Base-by-base conservation (phyloP, 2,888 invertebrate genomes). In the Caenorhabditis parvicauda region DNA sequence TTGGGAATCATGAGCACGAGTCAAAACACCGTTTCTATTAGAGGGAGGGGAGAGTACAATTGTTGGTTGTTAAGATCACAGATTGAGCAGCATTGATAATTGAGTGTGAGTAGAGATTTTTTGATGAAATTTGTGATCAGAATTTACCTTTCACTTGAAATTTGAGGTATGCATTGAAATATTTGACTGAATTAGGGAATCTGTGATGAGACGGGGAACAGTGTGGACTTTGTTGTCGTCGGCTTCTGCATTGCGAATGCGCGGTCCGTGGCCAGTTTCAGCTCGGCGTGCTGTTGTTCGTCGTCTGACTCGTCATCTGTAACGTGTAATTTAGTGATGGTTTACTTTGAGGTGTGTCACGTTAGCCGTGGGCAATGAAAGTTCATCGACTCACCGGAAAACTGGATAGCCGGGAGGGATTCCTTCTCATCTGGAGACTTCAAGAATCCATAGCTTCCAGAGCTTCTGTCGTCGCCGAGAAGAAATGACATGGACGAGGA, bases 371-470 rank as follows among this genome's bases (percentile, higher is more conserved):
- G n/a, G n/a, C n/a, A n/a, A n/a, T n/a, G n/a, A n/a, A n/a, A n/a
- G n/a, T n/a, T n/a, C n/a, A n/a, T n/a, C n/a, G 24, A 48, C 48
- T 48, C 21, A 63, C 67, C 67, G 7, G 67, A 67, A 58, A 63
- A 67, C 27, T 55, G 57, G 24, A 67, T 59, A 53, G 39, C 43
- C 35, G 67, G 67, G 2, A 67, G 46, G 14, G 57, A 55, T 21
- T 60, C 67, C 39, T 39, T 52, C 9, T 46, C 21, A n/a, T 47
- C 41, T 9, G 62, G 62, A 1, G 62, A 62, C 1, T 38, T 44
- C 6, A 55, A 43, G 41, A 62, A 59, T 19, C 51, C 27, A 14
- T 46, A 49, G 37, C 7, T 37, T 25, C 43, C 55, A 45, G 53
- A 52, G 14, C 38, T 21, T 32, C 29, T 44, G 28, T 51, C 52